These are phyloP conservation scores for Synodontis membranacea DNA, from an alignment of 2,113 vertebrate species.

Conservation along the genomic window DNA sequence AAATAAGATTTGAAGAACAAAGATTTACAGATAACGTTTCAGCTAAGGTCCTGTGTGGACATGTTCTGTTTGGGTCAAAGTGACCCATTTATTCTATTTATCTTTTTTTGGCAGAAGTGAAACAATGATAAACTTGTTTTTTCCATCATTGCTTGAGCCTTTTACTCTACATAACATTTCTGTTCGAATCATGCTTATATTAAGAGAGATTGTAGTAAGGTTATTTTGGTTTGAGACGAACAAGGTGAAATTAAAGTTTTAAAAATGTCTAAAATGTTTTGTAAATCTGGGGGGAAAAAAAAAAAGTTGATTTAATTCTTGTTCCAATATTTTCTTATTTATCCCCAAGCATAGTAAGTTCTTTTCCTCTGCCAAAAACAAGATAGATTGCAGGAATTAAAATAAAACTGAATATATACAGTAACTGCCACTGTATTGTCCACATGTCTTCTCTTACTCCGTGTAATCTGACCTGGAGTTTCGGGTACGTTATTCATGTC, in stretches of 20 bases:
- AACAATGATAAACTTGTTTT: background rate
- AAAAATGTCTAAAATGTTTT: background rate
- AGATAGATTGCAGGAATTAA: background rate
- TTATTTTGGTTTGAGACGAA: background rate
- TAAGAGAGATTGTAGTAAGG: background rate
- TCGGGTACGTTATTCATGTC: background rate
- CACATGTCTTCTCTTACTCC: background rate
- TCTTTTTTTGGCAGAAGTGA: background rate
- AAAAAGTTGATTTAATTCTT: background rate
- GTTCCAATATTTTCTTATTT: background rate
- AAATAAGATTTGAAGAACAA: background rate
- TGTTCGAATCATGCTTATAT: background rate
- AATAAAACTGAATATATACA: background rate
- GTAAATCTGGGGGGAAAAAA: background rate
- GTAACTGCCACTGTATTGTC: background rate
- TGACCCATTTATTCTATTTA: too few relatives aligned
- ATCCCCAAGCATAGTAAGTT: background rate
- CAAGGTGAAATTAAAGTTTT: background rate
- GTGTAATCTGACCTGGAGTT: background rate
- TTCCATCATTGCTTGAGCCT: background rate
- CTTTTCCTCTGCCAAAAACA: background rate
- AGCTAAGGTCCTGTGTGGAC: background rate
- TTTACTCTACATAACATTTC: background rate
- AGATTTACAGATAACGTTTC: conserved; percentile 6
- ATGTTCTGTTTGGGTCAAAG: background rate